Base-by-base conservation (phyloP, 2,113 vertebrate species). In the Vulpes ferrilata region DNA sequence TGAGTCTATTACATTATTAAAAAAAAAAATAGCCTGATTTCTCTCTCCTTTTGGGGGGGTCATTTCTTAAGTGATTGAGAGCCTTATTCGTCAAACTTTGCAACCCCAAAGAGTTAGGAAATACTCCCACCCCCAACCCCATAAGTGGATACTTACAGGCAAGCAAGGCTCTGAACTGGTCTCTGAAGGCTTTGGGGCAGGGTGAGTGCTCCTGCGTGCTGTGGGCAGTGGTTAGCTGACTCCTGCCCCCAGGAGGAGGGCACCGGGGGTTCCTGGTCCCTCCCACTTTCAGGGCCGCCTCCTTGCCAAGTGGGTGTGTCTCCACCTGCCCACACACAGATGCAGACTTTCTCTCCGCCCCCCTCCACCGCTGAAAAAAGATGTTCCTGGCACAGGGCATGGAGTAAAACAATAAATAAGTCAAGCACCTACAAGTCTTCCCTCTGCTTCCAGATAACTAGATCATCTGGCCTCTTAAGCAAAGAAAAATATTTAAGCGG, bases 261-360 rank as follows among this genome's bases (percentile, higher is more conserved):
- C 17, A 43, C n/a, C 76, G 76, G 17, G 59, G 67, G 3, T 9
- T 89, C 80, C 15, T 62, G 43, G 64, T 48, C 74, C 94, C 90
- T 97, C 93, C 82, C 80, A 83, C 55, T 84, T 96, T 30, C 64
- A n/a, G 22, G 17, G 74, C 12, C 71, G 23, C 43, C 32, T 53
- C 30, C 20, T 90, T 96, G 85, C 60, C 67, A 73, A 85, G 55
- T 73, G 76, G 93, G 62, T 86, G 82, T 90, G 96, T 22, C 65
- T 88, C 11, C 65, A 59, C 35, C 38, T 43, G 4, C 43, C 30
- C 15, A 90, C 55, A 71, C 59, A 83, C 60, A 83, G 74, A 93
- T n/a, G 38, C 57, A 87, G 51, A 67, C n/a, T 43, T 88, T 88
- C 55, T 65, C 76, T 76, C 81, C 23, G 2, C 27, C 57, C 27